Conservation (phyloP, 2,888 invertebrate genomes). For the Cosmorhoe ocellata region DNA sequence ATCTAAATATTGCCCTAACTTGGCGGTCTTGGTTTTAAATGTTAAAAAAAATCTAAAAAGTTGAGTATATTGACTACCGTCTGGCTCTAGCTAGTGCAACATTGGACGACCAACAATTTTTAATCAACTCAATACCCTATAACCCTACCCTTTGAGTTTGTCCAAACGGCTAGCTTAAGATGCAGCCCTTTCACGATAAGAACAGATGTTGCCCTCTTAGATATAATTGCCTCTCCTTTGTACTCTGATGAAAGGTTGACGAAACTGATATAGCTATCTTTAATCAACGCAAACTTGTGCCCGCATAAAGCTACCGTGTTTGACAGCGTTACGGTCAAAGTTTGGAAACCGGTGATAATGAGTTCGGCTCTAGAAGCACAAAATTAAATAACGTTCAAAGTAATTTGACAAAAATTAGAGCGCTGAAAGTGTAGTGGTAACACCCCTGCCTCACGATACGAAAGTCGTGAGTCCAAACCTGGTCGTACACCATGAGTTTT, state of each 20-base stretch:
- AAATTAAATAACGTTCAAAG: too few species aligned
- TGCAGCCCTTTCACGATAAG: slow-evolving; percentile 76
- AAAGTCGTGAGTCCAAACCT: too few species aligned
- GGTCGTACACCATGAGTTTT: too few species aligned
- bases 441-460: too few species aligned
- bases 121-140: slow-evolving; percentile 20
- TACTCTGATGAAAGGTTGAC: slow-evolving; percentile 77
- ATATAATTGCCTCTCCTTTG: slow-evolving; percentile 78
- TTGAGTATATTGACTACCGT: not conserved
- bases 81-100: slow-evolving; percentile 7
- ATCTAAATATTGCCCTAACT: too few species aligned
- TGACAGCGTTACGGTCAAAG: slow-evolving; percentile 53
- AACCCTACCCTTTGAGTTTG: not conserved
- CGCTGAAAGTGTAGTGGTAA: too few species aligned
- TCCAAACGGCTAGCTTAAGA: slow-evolving; percentile 54
- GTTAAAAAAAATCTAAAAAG: too few species aligned
- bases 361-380: not conserved
- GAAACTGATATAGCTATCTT: slow-evolving; percentile 80
- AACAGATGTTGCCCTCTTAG: slow-evolving; percentile 71
- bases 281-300: slow-evolving; percentile 75
- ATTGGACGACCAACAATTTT: slow-evolving; percentile 4
- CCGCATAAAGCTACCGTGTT: slow-evolving; percentile 66
- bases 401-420: too few species aligned
- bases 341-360: slow-evolving; percentile 31
- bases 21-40: too few species aligned